Base-by-base conservation (phyloP, 23 tunicate genomes). In the Trididemnum clinides region DNA sequence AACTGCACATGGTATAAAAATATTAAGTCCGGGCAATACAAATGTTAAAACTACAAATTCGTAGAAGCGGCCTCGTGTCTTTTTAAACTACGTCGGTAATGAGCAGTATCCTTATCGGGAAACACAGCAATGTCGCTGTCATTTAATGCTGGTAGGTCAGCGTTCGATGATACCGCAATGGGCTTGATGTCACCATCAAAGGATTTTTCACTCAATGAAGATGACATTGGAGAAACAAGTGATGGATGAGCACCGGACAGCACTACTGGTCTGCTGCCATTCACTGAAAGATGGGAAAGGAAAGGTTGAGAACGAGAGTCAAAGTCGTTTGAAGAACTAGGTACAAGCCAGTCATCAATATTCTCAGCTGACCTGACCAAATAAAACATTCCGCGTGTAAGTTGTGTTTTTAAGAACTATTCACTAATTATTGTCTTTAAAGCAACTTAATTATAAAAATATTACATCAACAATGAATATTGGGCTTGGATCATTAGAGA, bases 171-270 rank as follows among this genome's bases (percentile, higher is more conserved):
- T 20, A 78, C 88, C 0, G 88, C 88, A 18, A 85, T 85, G 33
- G 88, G 88, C 33, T 85, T 85, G 2, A 85, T 62, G 22, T 85
- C 88, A 10, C 82, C 88, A 5, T 74, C 88, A 57, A 85, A 85
- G 26, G 88, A 85, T 34, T 85, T 85, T 1, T 85, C 82, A 58
- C 80, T 73, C 26, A 74, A 39, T 15, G 44, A 30, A 22, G 73
- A 34, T 2, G 82, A 73, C 18, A 74, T 37, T 23, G 82, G 76
- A 34, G 88, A 73, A n/a, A 35, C 64, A 10, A 74, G 59, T 33
- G 88, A 73, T 36, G 88, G 87, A 69, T 70, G 80, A 38, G 86
- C 64, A 1, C 58, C 63, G 0, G 71, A 26, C 28, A 39, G 76
- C 30, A 59, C 28, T 18, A 33, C 33, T 20, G 87, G 79, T 1